These are phyloP conservation scores for Cephus runcator DNA, from an alignment of 2,888 invertebrate species.

Conservation along the genomic window DNA sequence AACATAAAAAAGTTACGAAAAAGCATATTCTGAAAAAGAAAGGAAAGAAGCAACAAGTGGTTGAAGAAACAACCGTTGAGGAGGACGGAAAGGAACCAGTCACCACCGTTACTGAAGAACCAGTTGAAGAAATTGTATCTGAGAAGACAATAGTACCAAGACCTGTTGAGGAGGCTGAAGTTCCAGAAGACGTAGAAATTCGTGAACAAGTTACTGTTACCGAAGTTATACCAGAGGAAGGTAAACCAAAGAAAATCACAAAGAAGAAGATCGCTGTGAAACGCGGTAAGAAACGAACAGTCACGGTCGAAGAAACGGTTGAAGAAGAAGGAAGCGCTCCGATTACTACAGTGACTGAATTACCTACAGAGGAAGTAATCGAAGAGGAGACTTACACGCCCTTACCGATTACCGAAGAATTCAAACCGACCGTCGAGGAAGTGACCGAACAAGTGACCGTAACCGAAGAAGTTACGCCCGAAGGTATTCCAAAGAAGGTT, in stretches of 20 bases:
- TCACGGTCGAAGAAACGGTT: slow-evolving; percentile 7
- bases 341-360: slow-evolving; percentile 9
- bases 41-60: slow-evolving; percentile 41
- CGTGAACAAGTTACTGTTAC: slow-evolving; percentile 33
- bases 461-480: slow-evolving; percentile 52
- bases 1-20: slow-evolving; percentile 39
- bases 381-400: slow-evolving; percentile 47
- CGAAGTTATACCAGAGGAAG: slow-evolving; percentile 39
- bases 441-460: slow-evolving; percentile 63
- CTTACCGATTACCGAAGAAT: slow-evolving; percentile 42
- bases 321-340: slow-evolving; percentile 17
- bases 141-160: slow-evolving; percentile 25
- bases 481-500: slow-evolving; percentile 40
- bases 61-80: slow-evolving; percentile 57
- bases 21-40: slow-evolving; percentile 54
- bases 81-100: slow-evolving; percentile 44
- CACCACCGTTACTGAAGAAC: slow-evolving; percentile 32
- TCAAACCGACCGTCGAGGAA: slow-evolving; percentile 46
- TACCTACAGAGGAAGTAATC: slow-evolving; percentile 10
- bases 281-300: slow-evolving; percentile 37
- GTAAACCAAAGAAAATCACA: slow-evolving; percentile 20
- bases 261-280: slow-evolving; percentile 43
- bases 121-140: slow-evolving; percentile 35
- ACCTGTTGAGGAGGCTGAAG: slow-evolving; percentile 36
- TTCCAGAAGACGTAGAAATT: slow-evolving; percentile 30